These are phyloP conservation scores for Hippocampus comes DNA, from an alignment of 2,113 vertebrate species.

Conservation along the genomic window DNA sequence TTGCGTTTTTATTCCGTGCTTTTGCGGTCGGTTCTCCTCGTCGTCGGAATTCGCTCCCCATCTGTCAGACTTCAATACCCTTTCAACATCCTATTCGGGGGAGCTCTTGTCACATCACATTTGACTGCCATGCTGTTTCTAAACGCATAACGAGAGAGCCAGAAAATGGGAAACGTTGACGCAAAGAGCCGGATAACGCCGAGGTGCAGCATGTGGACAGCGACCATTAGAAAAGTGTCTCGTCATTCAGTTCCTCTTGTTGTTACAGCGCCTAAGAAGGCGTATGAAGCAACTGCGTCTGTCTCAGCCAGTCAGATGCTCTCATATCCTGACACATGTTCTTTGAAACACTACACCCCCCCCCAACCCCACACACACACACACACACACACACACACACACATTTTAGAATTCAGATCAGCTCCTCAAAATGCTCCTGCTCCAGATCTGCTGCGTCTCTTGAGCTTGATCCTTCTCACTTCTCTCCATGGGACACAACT, in stretches of 20 bases:
- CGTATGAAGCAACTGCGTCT: neutral
- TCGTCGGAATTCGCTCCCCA: slow-evolving; percentile 27
- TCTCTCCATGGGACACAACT: neutral
- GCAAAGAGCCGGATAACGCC: neutral
- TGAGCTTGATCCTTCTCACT: neutral
- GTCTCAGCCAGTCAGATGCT: neutral
- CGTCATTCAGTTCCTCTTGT: slow-evolving; percentile 34
- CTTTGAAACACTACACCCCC: neutral
- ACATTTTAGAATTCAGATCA: slow-evolving; percentile 3
- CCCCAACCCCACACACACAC: neutral
- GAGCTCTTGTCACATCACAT: slow-evolving; percentile 12
- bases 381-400: too few species aligned
- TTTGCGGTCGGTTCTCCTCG: slow-evolving; percentile 31
- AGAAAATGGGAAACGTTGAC: neutral
- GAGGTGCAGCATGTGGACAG: neutral
- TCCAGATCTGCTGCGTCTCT: neutral
- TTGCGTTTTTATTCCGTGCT: slow-evolving; percentile 36
- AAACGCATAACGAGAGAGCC: slow-evolving; percentile 5
- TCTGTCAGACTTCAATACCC: slow-evolving; percentile 40
- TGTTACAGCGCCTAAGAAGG: slow-evolving; percentile 44
- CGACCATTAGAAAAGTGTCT: slow-evolving; percentile 26
- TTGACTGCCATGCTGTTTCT: slow-evolving; percentile 22
- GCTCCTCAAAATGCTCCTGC: too few species aligned
- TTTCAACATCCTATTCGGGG: slow-evolving; percentile 10
- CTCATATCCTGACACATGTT: neutral